These are phyloP conservation scores for Physeter macrocephalus DNA, from an alignment of 2,113 vertebrate species.

Conservation along the genomic window DNA sequence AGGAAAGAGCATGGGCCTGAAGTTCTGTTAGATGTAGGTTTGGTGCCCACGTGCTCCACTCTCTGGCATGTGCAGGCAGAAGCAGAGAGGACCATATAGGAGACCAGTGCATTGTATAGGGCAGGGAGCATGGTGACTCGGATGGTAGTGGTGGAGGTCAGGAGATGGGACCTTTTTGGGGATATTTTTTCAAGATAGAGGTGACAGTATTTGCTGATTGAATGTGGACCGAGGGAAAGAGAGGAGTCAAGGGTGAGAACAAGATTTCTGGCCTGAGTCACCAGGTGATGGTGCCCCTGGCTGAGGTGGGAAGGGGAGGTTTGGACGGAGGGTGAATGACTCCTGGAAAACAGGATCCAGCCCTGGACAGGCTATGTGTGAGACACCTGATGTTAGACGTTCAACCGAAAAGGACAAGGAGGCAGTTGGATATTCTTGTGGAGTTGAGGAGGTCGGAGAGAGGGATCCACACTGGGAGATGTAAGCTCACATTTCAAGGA, in stretches of 20 bases:
- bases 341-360: too few relatives aligned
- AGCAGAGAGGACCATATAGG: background rate
- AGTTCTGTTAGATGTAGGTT: background rate
- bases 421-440: background rate
- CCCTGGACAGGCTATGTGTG: background rate
- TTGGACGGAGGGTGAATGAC: background rate
- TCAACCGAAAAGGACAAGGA: background rate
- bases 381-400: background rate
- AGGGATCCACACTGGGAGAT: accelerated
- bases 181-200: background rate
- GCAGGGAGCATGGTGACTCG: background rate
- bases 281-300: background rate
- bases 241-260: background rate
- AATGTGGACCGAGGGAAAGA: background rate
- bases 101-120: accelerated
- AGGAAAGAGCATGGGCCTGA: background rate
- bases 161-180: background rate
- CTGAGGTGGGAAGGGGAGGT: background rate
- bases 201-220: background rate
- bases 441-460: background rate
- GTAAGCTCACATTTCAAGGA: too few relatives aligned
- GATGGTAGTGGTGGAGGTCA: too few relatives aligned
- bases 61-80: background rate
- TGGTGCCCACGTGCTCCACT: background rate
- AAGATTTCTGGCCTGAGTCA: too few relatives aligned